phyloP scores from a whole-genome alignment of 1,140 invertebrate genomes.

The Steinernema feltiae region DNA sequence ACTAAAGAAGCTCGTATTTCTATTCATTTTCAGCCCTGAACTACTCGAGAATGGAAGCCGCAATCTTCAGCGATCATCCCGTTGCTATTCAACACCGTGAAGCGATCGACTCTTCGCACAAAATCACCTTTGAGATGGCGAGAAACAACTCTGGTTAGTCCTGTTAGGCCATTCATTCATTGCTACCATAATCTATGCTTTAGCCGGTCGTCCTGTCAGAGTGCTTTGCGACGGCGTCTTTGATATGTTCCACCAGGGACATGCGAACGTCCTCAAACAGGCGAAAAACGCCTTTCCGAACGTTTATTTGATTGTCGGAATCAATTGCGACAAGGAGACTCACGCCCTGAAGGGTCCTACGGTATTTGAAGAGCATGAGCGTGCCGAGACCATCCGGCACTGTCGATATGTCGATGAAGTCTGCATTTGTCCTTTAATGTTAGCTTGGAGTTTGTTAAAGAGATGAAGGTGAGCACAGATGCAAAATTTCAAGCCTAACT shows the following conservation, averaged over 20 bases:
- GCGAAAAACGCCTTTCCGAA: conserved; percentile 93
- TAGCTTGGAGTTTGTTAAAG: conserved; percentile 29
- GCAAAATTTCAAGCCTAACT: background rate
- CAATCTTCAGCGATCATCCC: too few species aligned
- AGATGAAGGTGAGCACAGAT: conserved; percentile 25
- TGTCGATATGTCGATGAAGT: conserved; percentile 37
- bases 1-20: too few species aligned
- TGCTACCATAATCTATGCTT: too few species aligned
- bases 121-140: too few species aligned
- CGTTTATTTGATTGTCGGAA: conserved; percentile 90
- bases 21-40: too few species aligned
- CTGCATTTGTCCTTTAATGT: conserved; percentile 9
- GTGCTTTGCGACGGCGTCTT: conserved; percentile 63
- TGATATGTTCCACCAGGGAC: conserved; percentile 71
- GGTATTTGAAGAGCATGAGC: conserved; percentile 32
- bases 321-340: conserved; percentile 29
- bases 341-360: conserved; percentile 18
- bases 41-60: too few species aligned
- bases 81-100: too few species aligned
- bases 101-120: too few species aligned
- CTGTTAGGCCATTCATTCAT: too few species aligned
- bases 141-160: too few species aligned
- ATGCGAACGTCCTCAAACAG: conserved; percentile 91
- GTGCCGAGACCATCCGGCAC: conserved; percentile 19
- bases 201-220: conserved; percentile 54